A percentile compares a stretch with the other conserved stretches of the same genome.
These are phyloP conservation scores for Clarias macrocephalus DNA, from an alignment of 2,113 vertebrate species.

Conservation along the genomic window DNA sequence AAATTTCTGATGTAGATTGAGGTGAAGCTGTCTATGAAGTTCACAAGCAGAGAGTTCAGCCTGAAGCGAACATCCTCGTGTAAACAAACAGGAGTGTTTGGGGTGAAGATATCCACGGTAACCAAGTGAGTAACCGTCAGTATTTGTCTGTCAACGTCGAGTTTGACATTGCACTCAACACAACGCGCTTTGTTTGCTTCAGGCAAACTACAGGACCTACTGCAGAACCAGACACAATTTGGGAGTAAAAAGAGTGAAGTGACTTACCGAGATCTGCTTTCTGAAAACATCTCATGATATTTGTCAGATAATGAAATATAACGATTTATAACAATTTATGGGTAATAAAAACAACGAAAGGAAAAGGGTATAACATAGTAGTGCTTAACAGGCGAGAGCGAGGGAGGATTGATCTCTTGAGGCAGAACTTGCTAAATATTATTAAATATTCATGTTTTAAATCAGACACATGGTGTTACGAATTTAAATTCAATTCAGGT, in stretches of 20 bases:
- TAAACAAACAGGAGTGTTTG: conserved; percentile 93
- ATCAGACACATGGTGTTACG: background rate
- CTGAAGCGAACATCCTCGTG: conserved; percentile 91
- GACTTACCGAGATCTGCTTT: background rate
- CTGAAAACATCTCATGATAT: too few species aligned
- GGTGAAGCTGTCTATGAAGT: conserved; percentile 94
- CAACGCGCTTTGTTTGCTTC: background rate
- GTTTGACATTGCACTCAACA: background rate
- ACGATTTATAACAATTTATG: background rate
- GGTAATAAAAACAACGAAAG: background rate
- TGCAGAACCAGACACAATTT: background rate
- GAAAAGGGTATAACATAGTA: background rate
- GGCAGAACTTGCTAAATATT: background rate
- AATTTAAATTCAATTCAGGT: too few species aligned
- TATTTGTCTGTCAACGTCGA: background rate
- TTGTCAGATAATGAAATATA: background rate
- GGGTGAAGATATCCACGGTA: conserved; percentile 91
- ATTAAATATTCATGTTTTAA: too few species aligned
- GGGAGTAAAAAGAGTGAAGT: background rate
- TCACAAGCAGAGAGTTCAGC: conserved; percentile 95
- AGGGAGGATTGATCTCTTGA: background rate
- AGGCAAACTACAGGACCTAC: background rate
- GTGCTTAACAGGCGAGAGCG: background rate
- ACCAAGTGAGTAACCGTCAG: conserved; percentile 84
- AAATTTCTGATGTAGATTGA: conserved; percentile 82